Evolutionary conservation across 2,888 invertebrate species (phyloP).

Genomic region (Didymodactylos carnosus): DNA sequence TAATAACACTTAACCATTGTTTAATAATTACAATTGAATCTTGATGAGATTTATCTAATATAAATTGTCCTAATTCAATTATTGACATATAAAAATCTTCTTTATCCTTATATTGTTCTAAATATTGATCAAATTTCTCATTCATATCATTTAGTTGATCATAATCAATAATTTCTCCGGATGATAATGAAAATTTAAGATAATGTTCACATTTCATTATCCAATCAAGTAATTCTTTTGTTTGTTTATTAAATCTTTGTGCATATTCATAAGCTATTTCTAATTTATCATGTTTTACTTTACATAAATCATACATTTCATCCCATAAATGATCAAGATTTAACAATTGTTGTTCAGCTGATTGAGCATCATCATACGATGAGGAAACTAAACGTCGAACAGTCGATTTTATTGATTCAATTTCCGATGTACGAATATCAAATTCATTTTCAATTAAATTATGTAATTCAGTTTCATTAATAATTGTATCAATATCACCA

Average conservation of each 20-base stretch:
- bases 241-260: conserved; percentile 71
- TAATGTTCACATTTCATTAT: conserved; percentile 82
- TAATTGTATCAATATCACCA: conserved; percentile 88
- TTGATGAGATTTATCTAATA: conserved; percentile 78
- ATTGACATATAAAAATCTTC: conserved; percentile 50
- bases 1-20: conserved; percentile 91
- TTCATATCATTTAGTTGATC: neutral
- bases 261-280: conserved; percentile 40
- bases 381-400: too few species aligned
- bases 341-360: conserved; percentile 55
- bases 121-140: conserved; percentile 36
- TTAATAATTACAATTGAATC: conserved; percentile 92
- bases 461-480: conserved; percentile 73
- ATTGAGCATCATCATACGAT: too few species aligned
- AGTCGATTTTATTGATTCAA: neutral
- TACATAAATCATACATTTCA: conserved; percentile 46
- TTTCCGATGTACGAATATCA: neutral
- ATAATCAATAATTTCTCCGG: conserved; percentile 31
- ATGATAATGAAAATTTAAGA: conserved; percentile 69
- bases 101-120: conserved; percentile 56
- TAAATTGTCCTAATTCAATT: conserved; percentile 62
- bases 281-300: conserved; percentile 1
- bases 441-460: conserved; percentile 39
- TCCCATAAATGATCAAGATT: conserved; percentile 56
- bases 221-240: conserved; percentile 88